These are phyloP conservation scores for Oscheius myriophilus DNA, from an alignment of 2,888 invertebrate species.

Conservation along the genomic window DNA sequence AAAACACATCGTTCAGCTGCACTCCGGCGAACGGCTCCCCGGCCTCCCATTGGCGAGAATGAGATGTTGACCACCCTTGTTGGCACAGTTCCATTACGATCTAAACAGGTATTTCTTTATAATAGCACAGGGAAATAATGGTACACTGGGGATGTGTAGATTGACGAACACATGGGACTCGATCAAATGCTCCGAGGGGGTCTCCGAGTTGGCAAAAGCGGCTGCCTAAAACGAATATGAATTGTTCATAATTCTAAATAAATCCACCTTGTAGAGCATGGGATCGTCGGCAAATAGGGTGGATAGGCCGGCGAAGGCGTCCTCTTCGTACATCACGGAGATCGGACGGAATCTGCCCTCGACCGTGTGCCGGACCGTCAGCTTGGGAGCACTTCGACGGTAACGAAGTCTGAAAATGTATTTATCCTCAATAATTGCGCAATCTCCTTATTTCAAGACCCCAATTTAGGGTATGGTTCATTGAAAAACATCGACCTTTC, in stretches of 20 bases:
- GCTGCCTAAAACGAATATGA: neutral
- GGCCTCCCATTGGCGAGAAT: constrained; percentile 39
- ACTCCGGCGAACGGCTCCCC: constrained; percentile 56
- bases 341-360: constrained; percentile 63
- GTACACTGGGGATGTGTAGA: constrained; percentile 41
- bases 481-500: no score
- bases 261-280: constrained; percentile 32
- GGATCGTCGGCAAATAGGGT: constrained; percentile 50
- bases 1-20: constrained; percentile 44
- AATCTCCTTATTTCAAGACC: neutral
- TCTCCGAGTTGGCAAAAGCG: neutral
- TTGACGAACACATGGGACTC: constrained; percentile 49
- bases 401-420: constrained; percentile 51
- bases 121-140: neutral
- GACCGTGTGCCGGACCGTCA: constrained; percentile 60
- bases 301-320: constrained; percentile 46
- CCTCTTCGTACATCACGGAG: constrained; percentile 67
- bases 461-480: no score
- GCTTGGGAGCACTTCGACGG: constrained; percentile 61
- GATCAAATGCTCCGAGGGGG: constrained; percentile 24
- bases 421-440: no score
- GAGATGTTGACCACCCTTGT: constrained; percentile 14
- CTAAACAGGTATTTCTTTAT: neutral
- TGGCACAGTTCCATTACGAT: constrained; percentile 28
- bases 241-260: neutral